Base-by-base conservation (phyloP, 2,888 invertebrate genomes). In the Scaptomyza reducta region DNA sequence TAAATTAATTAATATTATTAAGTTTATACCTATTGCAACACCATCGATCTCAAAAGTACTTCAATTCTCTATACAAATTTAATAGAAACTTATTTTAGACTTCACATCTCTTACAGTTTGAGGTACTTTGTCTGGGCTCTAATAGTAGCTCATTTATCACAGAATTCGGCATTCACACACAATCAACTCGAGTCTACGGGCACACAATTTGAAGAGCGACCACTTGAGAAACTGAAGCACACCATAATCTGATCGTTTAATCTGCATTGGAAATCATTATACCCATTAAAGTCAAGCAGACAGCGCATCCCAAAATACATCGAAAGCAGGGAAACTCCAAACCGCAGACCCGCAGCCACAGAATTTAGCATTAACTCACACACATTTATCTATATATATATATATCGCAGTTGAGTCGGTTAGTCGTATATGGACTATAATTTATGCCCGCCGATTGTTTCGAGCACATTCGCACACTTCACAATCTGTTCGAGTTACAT, bases 381-480 rank as follows among this genome's bases (percentile, higher is more conserved):
- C 40, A 29, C 29, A 14, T 27, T 5, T 27, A 10, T 11, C 22
- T 9, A 18, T 18, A 9, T 9, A 27, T 46, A 45, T 45, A 27
- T 27, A 27, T 42, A 6, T 11, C 6, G 11, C 40, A 6, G 11
- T 50, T 10, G 16, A 41, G 54, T 50, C 45, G 27, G 40, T 22
- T 54, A 57, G 57, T 45, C 67, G 50, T 67, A 66, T 67, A 45
- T 51, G 65, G 72, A 73, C 73, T 59, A 79, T 88, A 83, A 83
- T 83, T 83, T 83, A 83, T 83, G 82, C 88, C 77, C 80, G 69
- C 58, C 87, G 88, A 88, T 88, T 83, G 82, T 83, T 83, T 88
- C 77, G 66, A 82, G 88, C 84, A 86, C 88, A 88, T 88, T 83
- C 87, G 82, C 88, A 88, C 82, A 83, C 82, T 83, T 88, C 88